Base-by-base conservation (phyloP, 2,113 vertebrate genomes). In the Setophaga coronata region DNA sequence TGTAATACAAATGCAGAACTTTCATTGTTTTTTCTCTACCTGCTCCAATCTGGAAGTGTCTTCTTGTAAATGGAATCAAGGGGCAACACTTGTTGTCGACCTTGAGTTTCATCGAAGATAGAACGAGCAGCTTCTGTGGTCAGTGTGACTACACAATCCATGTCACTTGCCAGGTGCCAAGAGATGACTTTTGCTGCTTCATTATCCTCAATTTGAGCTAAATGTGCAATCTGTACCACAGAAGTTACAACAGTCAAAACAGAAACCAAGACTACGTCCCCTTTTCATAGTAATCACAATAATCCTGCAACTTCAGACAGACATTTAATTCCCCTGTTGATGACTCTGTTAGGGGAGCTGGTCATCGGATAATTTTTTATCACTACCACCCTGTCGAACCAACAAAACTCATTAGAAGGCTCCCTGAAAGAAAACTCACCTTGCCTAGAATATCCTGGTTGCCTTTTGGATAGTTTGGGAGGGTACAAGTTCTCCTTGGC, bases 131-230 rank as follows among this genome's bases (percentile, higher is more conserved):
- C 98, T 54, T 91, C 97, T 2, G 98, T 99, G 8, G 98, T 99
- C 66, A 95, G 92, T 31, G 99, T 99, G 56, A 99, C 97, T 26
- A 99, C 98, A 77, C 99, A 99, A 91, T 99, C 99, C 99, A 99
- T 99, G 96, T 99, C 98, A 12, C 99, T 98, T 9, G 98, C 97
- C 85, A 99, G 93, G 60, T 99, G 98, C 99, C 99, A 99, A 53
- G 99, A 99, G 95, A 99, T 98, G 14, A 99, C 99, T 92, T 98
- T 96, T 10, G 99, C 99, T 2, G 97, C 99, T 70, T 97, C 98
- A 0, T 99, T 97, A 53, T 99, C 98, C 93, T 98, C 96, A 15
- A 99, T 98, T 38, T 97, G 95, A 4, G 99, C 99, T 91, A 99
- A 95, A 89, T 99, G 99, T 74, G 98, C 98, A 72, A 99, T 98